Conservation (phyloP, 2,888 invertebrate genomes). For the Stenolophus ochropezus region DNA sequence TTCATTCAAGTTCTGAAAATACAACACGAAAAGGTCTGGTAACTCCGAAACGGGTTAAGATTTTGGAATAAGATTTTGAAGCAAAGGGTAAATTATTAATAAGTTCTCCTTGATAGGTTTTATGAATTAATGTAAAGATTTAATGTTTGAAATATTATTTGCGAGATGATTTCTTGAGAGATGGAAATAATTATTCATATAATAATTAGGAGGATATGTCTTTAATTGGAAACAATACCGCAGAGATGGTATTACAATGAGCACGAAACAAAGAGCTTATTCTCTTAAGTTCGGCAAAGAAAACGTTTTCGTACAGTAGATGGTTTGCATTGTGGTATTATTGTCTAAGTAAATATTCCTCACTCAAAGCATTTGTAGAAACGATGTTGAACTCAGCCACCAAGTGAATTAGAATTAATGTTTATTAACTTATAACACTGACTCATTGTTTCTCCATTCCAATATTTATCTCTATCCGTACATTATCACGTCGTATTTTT, state of each 20-base stretch:
- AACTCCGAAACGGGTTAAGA: too few relatives aligned
- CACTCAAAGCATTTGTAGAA: conserved; percentile 35
- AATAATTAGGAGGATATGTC: conserved; percentile 35
- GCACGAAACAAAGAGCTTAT: conserved; percentile 26
- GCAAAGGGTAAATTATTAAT: too few relatives aligned
- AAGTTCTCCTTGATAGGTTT: too few relatives aligned
- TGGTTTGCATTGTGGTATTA: conserved; percentile 29
- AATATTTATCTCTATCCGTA: too few relatives aligned
- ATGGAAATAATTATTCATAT: conserved; percentile 36
- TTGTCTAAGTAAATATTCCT: conserved; percentile 34
- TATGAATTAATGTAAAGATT: too few relatives aligned
- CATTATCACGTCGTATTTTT: too few relatives aligned
- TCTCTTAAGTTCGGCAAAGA: conserved; percentile 32
- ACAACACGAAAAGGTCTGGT: too few relatives aligned
- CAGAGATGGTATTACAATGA: conserved; percentile 18
- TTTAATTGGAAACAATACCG: conserved; percentile 26
- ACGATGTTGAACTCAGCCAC: neutral
- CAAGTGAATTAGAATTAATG: neutral
- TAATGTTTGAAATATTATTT: too few relatives aligned
- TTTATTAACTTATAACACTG: neutral
- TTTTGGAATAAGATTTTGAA: too few relatives aligned
- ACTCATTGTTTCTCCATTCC: too few relatives aligned
- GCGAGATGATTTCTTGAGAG: neutral
- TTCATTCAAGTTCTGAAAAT: too few relatives aligned
- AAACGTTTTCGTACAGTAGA: conserved; percentile 19